phyloP scores from a whole-genome alignment of 2,888 invertebrate species.

The Scotopteryx bipunctaria region DNA sequence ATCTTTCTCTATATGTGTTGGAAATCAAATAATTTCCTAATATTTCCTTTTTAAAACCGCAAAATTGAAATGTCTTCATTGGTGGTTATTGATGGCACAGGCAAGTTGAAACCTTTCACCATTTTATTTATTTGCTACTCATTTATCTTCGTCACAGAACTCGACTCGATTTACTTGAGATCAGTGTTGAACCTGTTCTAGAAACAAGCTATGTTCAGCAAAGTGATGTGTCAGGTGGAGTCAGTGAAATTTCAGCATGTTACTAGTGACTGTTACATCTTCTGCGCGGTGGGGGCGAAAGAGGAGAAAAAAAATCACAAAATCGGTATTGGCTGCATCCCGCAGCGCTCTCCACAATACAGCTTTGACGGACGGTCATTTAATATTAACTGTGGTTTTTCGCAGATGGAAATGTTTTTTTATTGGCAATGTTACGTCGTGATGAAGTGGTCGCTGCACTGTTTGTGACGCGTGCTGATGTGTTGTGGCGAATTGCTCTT shows the following conservation, averaged over 20 bases:
- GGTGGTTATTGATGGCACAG: no score
- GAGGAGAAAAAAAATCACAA: constrained; percentile 71
- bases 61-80: no score
- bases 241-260: background rate
- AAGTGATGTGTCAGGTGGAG: no score
- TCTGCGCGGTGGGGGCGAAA: constrained; percentile 36
- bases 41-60: no score
- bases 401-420: constrained; percentile 82
- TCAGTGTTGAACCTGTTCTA: no score
- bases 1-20: no score
- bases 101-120: no score
- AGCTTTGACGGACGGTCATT: constrained; percentile 82
- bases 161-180: no score
- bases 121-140: no score
- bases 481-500: constrained; percentile 73
- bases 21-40: no score
- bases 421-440: constrained; percentile 73
- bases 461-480: constrained; percentile 78
- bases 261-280: constrained; percentile 1
- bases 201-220: no score
- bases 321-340: constrained; percentile 78
- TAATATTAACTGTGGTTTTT: constrained; percentile 83
- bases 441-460: constrained; percentile 78
- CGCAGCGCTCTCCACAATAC: constrained; percentile 73
- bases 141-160: no score